Evolutionary conservation across 2,888 invertebrate species (phyloP).

Genomic region (Eupsilia transversa): DNA sequence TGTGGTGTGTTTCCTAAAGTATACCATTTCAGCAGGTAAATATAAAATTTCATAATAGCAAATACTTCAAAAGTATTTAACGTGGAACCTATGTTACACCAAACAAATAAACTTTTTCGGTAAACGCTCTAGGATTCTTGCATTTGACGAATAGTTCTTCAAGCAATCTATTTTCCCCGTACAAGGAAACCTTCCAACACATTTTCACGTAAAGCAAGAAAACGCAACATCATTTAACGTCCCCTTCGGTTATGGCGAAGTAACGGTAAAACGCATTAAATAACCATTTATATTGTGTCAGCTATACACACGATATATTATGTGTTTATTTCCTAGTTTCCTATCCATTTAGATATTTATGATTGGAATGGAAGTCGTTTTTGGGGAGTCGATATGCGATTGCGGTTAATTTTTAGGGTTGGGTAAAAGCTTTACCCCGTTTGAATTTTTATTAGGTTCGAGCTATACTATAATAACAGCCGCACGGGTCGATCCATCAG

Average conservation of each 20-base stretch:
- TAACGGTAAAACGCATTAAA: slow-evolving; percentile 72
- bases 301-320: slow-evolving; percentile 59
- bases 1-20: too few relatives aligned
- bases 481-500: too few relatives aligned
- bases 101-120: neutral
- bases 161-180: slow-evolving; percentile 9
- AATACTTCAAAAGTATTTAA: neutral
- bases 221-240: slow-evolving; percentile 56
- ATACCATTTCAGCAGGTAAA: too few relatives aligned
- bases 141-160: slow-evolving; percentile 31
- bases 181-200: slow-evolving; percentile 10
- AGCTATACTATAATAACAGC: too few relatives aligned
- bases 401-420: neutral
- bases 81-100: neutral
- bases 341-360: slow-evolving; percentile 56
- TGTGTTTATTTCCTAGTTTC: slow-evolving; percentile 51
- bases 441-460: too few relatives aligned
- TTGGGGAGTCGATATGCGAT: slow-evolving; percentile 11
- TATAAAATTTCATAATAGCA: too few relatives aligned
- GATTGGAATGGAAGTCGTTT: slow-evolving; percentile 47
- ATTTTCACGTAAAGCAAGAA: slow-evolving; percentile 47
- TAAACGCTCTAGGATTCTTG: neutral
- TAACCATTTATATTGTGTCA: slow-evolving; percentile 76
- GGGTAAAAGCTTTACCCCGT: neutral
- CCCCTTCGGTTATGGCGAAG: slow-evolving; percentile 55